Evolutionary conservation across 2,797 vertebrate genomes (phyloP).

Genomic region (Dendrocincla fuliginosa): DNA sequence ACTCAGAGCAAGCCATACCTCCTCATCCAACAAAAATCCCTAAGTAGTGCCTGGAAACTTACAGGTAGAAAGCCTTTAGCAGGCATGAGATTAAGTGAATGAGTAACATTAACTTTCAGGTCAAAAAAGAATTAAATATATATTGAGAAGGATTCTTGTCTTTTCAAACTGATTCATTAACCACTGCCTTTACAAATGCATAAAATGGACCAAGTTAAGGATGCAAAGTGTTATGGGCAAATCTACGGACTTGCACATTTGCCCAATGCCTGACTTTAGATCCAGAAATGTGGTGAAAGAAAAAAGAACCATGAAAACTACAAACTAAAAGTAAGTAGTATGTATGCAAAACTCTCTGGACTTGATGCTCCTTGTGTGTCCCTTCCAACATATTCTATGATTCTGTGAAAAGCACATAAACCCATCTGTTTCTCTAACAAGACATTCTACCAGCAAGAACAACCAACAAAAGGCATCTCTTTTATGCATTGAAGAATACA

Average conservation of each 20-base stretch:
- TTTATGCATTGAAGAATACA: not conserved
- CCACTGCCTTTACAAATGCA: not conserved
- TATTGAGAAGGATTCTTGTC: not conserved
- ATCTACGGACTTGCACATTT: not conserved
- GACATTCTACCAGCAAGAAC: not conserved
- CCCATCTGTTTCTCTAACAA: not conserved
- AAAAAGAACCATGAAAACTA: not conserved
- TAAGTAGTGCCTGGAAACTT: not conserved
- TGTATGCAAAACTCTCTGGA: not conserved
- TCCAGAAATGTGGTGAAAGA: not conserved
- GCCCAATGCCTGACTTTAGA: not conserved
- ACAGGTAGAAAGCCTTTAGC: not conserved
- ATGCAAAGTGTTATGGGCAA: not conserved
- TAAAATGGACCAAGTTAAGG: not conserved
- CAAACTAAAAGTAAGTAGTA: not conserved
- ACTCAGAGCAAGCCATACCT: not conserved
- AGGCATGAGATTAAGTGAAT: not conserved
- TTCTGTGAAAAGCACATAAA: not conserved
- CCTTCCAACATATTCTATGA: not conserved
- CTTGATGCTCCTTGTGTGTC: not conserved
- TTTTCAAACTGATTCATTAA: not conserved
- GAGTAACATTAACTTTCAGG: not conserved
- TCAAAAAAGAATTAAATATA: not conserved
- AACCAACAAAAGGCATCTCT: not conserved
- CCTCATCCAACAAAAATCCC: not conserved